These are phyloP conservation scores for rabbit (Oryctolagus cuniculus) DNA, from an alignment of 2,113 vertebrate genomes.

Conservation along the genomic window mOryCun1.1 NC_091442.1:77395501-77396000, in stretches of 20 bases:
- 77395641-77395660: neutral
- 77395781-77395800: neutral
- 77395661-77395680: neutral
- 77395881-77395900: neutral
- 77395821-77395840: neutral
- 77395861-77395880: neutral
- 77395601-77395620: neutral
- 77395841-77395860: neutral
- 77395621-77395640: neutral
- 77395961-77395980: no score
- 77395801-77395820: constrained; percentile 17
- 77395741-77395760: neutral
- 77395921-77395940: neutral
- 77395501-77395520: neutral
- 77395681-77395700: neutral
- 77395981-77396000: no score
- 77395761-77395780: neutral
- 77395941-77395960: neutral
- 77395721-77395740: neutral
- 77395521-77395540: neutral
- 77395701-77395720: neutral
- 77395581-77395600: neutral
- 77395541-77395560: neutral
- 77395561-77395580: neutral
- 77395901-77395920: neutral